Evolutionary conservation across 2,888 invertebrate genomes (phyloP), one percentile per base, ranked within the genome.

Genomic region (Clepsis dumicolana): DNA sequence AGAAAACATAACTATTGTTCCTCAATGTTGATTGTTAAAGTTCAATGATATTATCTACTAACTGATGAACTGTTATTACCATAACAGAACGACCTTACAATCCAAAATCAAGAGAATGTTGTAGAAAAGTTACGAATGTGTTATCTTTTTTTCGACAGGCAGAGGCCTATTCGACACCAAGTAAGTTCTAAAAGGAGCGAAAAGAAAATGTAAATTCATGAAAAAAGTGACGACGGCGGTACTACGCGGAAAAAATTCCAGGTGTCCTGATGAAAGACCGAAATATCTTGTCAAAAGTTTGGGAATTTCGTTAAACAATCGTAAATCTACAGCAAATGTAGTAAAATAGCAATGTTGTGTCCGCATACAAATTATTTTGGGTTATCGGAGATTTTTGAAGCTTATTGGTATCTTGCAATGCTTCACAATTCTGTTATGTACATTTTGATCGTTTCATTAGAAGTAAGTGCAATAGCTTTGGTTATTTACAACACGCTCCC

Each of bases 401-500:
- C 16, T 52, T 25, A 52, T 27, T 27, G 25, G 52, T 52, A 14
- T n/a, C n/a, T n/a, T 5, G 8, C 52, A 52, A 27, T n/a, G 27
- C 38, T 38, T 38, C 38, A n/a, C n/a, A n/a, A n/a, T 32, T 8
- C 8, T 14, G 38, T n/a, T 44, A 44, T 16, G 8, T 16, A 29
- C 29, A 29, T 44, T 44, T 4, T 38, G 38, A n/a, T 38, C 38
- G 5, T n/a, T n/a, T n/a, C n/a, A n/a, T 14, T 14, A 38, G n/a
- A 38, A n/a, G 3, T n/a, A 38, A 38, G 50, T 50, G 12, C 24
- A 50, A 0, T 27, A 21, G 10, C 18, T 48, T 48, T 21, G 48
- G 29, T 29, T 48, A 60, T 29, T 60, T 48, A 60, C 48, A 44
- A 29, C 18, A 60, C 12, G 14, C 16, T 48, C 21, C 21, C 2